Evolutionary conservation across 2,797 vertebrate genomes (phyloP), one percentile per base, ranked within the genome.

Genomic region (Melanogrammus aeglefinus): DNA sequence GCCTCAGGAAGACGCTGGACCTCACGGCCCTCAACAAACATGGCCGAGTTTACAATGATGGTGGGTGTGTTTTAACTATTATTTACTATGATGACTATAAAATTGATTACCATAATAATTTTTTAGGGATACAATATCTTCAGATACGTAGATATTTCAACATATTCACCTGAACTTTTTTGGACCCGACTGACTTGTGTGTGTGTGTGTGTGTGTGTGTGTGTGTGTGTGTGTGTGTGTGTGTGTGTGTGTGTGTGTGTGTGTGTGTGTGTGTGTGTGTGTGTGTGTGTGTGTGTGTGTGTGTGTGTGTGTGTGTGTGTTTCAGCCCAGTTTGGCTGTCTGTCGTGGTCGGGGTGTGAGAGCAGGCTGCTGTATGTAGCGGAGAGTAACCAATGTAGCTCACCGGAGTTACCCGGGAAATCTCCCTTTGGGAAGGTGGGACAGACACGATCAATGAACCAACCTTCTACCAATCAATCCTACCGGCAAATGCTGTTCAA

Each of bases 301-400:
- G 27, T 75, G 79, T 78, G n/a, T n/a, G n/a, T n/a, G n/a, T n/a
- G n/a, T n/a, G n/a, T n/a, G n/a, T n/a, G n/a, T n/a, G n/a, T n/a
- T n/a, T 6, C 81, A 94, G 93, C 78, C 44, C 92, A 92, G 78
- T 94, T 94, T 83, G 86, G 93, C 38, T 87, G 87, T 47, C 83
- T 94, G 83, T 92, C 90, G 0, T 94, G 93, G 93, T 93, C 92
- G 0, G 66, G 36, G 3, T 92, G 91, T 83, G 92, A 93, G 78
- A 83, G 76, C 76, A 92, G 88, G 73, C 84, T 94, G 73, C 78
- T 94, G 72, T 94, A 93, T n/a, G 77, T 94, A 0, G 93, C 93
- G 1, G 93, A 94, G 85, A 89, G 79, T 82, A 90, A 33, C 77
- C 87, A 75, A 69, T 78, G 66, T 21, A 39, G 79, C 0, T 75